Evolutionary conservation across 2,113 vertebrate genomes (phyloP), one percentile per base, ranked within the genome.

Genomic region (Eulemur rufifrons): DNA sequence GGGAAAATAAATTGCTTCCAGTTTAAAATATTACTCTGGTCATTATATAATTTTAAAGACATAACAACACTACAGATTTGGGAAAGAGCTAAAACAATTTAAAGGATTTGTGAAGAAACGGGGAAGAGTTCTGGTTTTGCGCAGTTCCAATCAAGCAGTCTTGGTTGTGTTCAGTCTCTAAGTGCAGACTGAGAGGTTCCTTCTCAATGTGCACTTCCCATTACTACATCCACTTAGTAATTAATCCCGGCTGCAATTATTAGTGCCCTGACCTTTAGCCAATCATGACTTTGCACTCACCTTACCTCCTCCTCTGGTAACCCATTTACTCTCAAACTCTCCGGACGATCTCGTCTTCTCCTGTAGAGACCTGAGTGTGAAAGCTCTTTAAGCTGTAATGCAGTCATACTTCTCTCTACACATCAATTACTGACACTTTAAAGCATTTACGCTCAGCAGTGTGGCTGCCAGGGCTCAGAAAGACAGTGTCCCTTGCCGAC

Each of bases 311-410:
- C 98, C 87, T 98, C 97, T 0, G 98, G 98, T 6, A 98, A 96
- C 95, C 98, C 98, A 3, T 96, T 98, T 50, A 98, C 94, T 95
- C 98, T 99, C 98, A 99, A 97, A 95, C 99, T 99, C 96, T 99
- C 99, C 1, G 99, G 99, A 50, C 99, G 99, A 96, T 99, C 99
- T 94, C 99, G 98, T 97, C 99, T 99, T 86, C 99, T 99, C 96
- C 99, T 98, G 98, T 99, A 99, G 97, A 99, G 99, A 97, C 99
- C 99, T 21, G 99, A 99, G 64, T 99, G 99, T 66, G 99, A 99
- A 97, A 99, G 98, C 98, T 99, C 99, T 97, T 99, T 99, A 96
- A 99, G 98, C 98, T 99, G 99, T 96, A 99, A 95, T 83, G 99
- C 97, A 97, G 98, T 99, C 99, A 99, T 99, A 96, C 96, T 98